Conservation (phyloP, 92 coral and sea anemone species). For the Umimayanthus kanabou region DNA sequence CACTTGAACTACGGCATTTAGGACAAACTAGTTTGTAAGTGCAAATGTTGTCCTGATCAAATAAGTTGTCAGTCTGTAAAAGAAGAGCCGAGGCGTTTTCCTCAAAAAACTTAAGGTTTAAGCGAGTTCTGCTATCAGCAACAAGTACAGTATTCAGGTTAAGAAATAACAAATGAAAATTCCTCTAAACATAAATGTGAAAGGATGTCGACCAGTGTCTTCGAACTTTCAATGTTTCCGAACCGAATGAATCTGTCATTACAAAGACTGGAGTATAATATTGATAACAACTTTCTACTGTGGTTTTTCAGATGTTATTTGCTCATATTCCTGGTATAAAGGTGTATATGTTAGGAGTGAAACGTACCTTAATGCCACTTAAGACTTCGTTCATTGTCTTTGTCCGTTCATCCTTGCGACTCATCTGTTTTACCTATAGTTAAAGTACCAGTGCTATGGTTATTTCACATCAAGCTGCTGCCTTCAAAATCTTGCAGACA, state of each 20-base stretch:
- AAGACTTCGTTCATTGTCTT: slow-evolving; percentile 83
- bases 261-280: too few species aligned
- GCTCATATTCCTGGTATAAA: not conserved
- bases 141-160: too few species aligned
- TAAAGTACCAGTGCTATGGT: not conserved
- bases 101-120: too few species aligned
- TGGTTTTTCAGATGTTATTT: not conserved
- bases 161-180: not conserved
- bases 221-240: not conserved
- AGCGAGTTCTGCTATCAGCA: not conserved
- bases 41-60: too few species aligned
- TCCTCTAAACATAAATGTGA: slow-evolving; percentile 5
- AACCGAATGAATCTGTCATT: not conserved
- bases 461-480: not conserved
- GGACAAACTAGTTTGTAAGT: too few species aligned
- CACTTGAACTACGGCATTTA: too few species aligned
- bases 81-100: too few species aligned
- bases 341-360: not conserved
- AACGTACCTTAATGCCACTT: slow-evolving; percentile 87
- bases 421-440: slow-evolving; percentile 73
- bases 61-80: too few species aligned
- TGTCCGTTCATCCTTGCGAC: slow-evolving; percentile 70
- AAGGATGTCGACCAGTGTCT: not conserved
- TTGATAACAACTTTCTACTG: not conserved
- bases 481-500: too few species aligned